A percentile compares a stretch with the other conserved stretches of the same genome.
Conservation (phyloP, 2,113 vertebrate species). For the Tychaedon coryphoeus region DNA sequence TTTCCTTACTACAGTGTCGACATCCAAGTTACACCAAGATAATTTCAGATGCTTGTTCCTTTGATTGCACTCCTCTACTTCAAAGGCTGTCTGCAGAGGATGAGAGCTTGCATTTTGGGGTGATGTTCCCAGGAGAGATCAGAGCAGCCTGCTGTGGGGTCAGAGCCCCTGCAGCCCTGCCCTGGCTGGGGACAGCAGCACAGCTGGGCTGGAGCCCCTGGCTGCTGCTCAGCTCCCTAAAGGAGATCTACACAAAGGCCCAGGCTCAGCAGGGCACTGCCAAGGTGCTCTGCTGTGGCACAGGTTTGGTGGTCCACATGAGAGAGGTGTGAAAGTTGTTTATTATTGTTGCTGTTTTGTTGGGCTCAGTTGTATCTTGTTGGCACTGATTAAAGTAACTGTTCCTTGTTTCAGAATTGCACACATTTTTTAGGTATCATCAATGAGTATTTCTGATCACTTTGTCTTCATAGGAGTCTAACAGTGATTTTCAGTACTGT, state of each 20-base stretch:
- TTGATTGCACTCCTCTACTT: not conserved
- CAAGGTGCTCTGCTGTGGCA: not conserved
- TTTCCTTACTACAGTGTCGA: not conserved
- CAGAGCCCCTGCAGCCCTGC: not conserved
- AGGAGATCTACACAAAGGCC: not conserved
- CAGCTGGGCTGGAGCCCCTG: not conserved
- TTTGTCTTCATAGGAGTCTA: not conserved
- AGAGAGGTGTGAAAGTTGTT: not conserved
- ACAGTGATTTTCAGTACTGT: not conserved
- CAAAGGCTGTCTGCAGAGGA: not conserved
- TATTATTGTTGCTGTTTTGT: not conserved
- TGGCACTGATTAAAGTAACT: not conserved
- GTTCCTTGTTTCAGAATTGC: not conserved
- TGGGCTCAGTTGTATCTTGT: not conserved
- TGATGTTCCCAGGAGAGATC: not conserved
- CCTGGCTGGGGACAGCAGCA: rapidly evolving
- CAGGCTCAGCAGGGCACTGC: not conserved
- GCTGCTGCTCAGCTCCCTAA: not conserved
- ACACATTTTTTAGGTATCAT: not conserved
- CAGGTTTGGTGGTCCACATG: rapidly evolving
- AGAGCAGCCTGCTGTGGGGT: not conserved
- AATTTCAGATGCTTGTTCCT: not conserved
- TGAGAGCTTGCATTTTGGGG: not conserved
- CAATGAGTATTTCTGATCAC: not conserved
- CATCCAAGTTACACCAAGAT: not conserved